Evolutionary conservation across 2,888 invertebrate genomes (phyloP).

Genomic region (Polydrusus tereticollis): DNA sequence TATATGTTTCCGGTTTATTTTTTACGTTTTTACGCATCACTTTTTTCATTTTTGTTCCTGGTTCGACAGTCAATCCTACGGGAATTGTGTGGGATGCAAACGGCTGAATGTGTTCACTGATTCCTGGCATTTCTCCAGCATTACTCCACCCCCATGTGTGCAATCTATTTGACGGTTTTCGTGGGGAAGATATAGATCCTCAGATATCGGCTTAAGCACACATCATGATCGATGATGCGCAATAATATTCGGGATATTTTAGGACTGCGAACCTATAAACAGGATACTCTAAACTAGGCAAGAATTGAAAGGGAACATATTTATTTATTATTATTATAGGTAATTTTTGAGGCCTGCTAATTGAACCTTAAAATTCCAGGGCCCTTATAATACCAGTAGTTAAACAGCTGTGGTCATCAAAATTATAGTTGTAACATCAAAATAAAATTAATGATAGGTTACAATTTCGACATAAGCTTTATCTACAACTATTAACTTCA

Average conservation of each 20-base stretch:
- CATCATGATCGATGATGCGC: neutral
- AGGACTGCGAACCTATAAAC: neutral
- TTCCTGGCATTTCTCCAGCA: conserved; percentile 4
- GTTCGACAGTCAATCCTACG: neutral
- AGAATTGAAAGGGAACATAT: too few species aligned
- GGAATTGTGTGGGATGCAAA: conserved; percentile 2
- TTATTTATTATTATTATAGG: too few species aligned
- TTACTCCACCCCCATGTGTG: neutral
- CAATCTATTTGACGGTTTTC: neutral
- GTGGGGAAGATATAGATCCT: neutral
- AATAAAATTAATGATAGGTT: too few species aligned
- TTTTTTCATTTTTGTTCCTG: neutral
- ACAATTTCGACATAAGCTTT: too few species aligned
- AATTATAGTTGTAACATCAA: too few species aligned
- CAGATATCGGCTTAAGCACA: neutral
- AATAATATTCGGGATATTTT: neutral
- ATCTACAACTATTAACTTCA: too few species aligned
- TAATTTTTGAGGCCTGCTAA: too few species aligned
- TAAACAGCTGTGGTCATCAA: too few species aligned
- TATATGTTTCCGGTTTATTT: neutral
- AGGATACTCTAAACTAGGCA: too few species aligned
- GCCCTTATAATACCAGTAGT: too few species aligned
- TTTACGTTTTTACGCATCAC: neutral
- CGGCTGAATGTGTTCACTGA: conserved; percentile 8
- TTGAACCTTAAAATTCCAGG: too few species aligned